Evolutionary conservation across 2,797 vertebrate species (phyloP), one percentile per base, ranked within the genome.

Genomic region (Pitangus sulphuratus): DNA sequence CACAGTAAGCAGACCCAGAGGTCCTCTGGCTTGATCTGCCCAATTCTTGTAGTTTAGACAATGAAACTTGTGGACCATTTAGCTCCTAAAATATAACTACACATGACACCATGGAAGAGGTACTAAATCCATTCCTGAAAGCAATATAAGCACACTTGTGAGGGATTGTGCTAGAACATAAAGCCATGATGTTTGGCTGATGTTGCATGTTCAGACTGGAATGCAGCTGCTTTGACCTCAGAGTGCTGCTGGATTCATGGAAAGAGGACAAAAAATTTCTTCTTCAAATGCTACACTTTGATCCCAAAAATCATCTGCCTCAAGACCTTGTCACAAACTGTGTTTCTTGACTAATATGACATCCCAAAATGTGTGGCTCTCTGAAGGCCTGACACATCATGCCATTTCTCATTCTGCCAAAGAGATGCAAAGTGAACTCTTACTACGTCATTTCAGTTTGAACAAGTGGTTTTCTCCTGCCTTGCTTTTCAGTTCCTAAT

Each of bases 361-460:
- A 1, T 50, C 48, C 48, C 40, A 40, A 65, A 40, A 44, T 15
- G 9, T 51, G 54, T 72, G 56, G 54, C 35, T 84, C 30, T 90
- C 50, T 65, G 60, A 81, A 74, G 51, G 26, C 69, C 69, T 70
- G 74, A 47, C 50, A 31, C 10, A 72, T 60, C 57, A 6, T 58
- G 33, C 40, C 7, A 20, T 76, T 94, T 77, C 84, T 93, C 40
- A 24, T 90, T 85, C 60, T 92, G 81, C 79, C 75, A 77, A 90
- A 84, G 66, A 90, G 77, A 77, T 90, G 70, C 37, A 78, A 44
- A 93, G 53, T 91, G 85, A 91, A 75, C 40, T 85, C 45, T 74
- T 39, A 5, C 58, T 60, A 12, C 1, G 0, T 87, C 48, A 56
- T 64, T 30, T 54, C 48, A 68, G n/a, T 80, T 77, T 80, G 44